Conservation (phyloP, 2,113 vertebrate species). For the Rhinogobius similis region DNA sequence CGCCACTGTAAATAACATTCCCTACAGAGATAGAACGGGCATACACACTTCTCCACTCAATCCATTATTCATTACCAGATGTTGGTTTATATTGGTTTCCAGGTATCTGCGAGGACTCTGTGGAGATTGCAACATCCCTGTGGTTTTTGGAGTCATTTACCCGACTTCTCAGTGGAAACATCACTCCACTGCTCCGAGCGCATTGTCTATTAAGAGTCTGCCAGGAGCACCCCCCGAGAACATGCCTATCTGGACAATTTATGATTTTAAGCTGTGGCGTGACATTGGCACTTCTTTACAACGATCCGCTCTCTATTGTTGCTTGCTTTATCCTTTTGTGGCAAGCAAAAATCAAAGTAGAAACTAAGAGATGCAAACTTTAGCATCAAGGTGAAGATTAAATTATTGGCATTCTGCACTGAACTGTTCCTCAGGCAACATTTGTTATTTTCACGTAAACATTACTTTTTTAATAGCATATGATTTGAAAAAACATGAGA, state of each 20-base stretch:
- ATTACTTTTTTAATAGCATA: too few relatives aligned
- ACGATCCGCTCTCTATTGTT: slow-evolving; percentile 29
- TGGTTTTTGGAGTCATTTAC: slow-evolving; percentile 55
- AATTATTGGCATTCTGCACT: neutral
- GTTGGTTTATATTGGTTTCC: slow-evolving; percentile 60
- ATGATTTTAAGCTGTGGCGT: slow-evolving; percentile 40
- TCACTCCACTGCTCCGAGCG: slow-evolving; percentile 15
- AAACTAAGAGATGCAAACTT: slow-evolving; percentile 9
- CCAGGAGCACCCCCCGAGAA: slow-evolving; percentile 32
- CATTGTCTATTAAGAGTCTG: slow-evolving; percentile 21
- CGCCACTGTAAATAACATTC: slow-evolving; percentile 57
- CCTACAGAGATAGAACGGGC: slow-evolving; percentile 42
- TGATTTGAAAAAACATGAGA: too few relatives aligned
- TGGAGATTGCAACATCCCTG: slow-evolving; percentile 46
- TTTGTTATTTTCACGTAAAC: too few relatives aligned
- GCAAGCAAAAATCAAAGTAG: slow-evolving; percentile 32
- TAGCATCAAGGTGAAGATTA: slow-evolving; percentile 17
- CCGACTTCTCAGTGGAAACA: slow-evolving; percentile 22
- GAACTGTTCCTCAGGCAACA: too few relatives aligned
- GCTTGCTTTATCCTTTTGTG: slow-evolving; percentile 20
- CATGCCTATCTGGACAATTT: slow-evolving; percentile 37
- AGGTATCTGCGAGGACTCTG: slow-evolving; percentile 54
- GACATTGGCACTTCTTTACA: slow-evolving; percentile 12
- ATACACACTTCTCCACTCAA: slow-evolving; percentile 54
- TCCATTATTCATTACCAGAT: slow-evolving; percentile 70